Evolutionary conservation across 2,888 invertebrate species (phyloP).

Genomic region (Tupiocoris notatus): DNA sequence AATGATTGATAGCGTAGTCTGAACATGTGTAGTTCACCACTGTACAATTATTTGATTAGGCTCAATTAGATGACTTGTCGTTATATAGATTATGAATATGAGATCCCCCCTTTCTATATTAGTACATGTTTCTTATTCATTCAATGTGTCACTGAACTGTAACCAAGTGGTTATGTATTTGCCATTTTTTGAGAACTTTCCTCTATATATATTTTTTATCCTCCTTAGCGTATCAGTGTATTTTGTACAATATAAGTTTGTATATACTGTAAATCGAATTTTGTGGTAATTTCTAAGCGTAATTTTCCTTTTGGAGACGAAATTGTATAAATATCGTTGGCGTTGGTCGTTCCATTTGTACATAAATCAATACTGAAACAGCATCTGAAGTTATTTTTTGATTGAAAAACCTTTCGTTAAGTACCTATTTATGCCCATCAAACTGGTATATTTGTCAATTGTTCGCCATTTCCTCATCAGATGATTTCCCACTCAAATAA

Average conservation of each 20-base stretch:
- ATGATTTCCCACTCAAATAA: no score
- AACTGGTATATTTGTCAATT: no score
- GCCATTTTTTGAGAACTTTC: not conserved
- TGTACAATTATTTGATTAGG: no score
- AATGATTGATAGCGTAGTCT: not conserved
- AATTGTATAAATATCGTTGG: not conserved
- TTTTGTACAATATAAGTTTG: not conserved
- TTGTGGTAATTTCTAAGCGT: not conserved
- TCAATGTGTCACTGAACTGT: not conserved
- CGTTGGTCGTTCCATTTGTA: not conserved
- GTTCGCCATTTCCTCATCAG: no score
- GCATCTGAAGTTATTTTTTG: no score
- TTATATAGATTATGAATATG: not conserved
- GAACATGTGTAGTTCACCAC: not conserved
- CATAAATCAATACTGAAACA: no score
- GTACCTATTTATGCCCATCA: no score
- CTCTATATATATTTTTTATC: not conserved
- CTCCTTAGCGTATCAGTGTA: not conserved
- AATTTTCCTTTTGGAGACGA: not conserved
- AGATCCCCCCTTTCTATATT: not conserved
- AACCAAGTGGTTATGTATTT: not conserved
- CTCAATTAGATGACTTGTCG: not conserved
- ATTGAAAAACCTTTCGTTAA: no score
- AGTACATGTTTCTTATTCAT: not conserved
- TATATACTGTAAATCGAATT: not conserved